phyloP scores from a whole-genome alignment of 2,113 vertebrate genomes.

The Eclectus roratus region DNA sequence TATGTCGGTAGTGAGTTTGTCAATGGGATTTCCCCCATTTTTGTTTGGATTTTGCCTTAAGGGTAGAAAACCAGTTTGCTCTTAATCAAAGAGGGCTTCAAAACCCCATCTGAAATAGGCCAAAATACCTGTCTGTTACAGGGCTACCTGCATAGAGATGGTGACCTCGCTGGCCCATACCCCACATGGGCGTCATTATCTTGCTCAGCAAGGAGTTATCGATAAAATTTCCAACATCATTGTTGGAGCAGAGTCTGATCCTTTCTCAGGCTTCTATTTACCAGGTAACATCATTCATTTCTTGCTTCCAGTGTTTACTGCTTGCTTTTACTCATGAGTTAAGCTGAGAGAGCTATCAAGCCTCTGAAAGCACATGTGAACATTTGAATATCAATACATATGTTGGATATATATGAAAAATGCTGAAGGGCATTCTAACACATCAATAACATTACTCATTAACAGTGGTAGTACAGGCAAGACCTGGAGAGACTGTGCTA shows the following conservation, averaged over 20 bases:
- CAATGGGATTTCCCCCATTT: accelerated
- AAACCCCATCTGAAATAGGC: accelerated
- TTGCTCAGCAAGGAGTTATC: slow-evolving; percentile 88
- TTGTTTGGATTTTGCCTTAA: not conserved
- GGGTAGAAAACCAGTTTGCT: not conserved
- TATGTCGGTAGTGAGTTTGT: slow-evolving; percentile 44
- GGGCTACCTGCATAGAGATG: slow-evolving; percentile 93
- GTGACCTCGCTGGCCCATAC: slow-evolving; percentile 84
- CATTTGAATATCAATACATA: no score
- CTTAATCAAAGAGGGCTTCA: accelerated
- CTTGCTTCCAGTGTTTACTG: not conserved
- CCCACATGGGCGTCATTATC: slow-evolving; percentile 86
- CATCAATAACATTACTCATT: accelerated
- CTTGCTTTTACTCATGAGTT: not conserved
- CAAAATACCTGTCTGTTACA: slow-evolving; percentile 35
- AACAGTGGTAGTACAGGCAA: not conserved
- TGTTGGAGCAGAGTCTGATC: slow-evolving; percentile 86
- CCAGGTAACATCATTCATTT: slow-evolving; percentile 77
- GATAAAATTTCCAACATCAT: slow-evolving; percentile 95
- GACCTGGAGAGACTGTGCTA: not conserved
- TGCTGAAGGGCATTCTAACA: not conserved
- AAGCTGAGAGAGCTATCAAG: accelerated
- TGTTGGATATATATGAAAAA: not conserved
- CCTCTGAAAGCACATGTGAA: not conserved
- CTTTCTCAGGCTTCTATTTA: slow-evolving; percentile 91